phyloP scores from a whole-genome alignment of 2,888 invertebrate species.

The Elegia similella region DNA sequence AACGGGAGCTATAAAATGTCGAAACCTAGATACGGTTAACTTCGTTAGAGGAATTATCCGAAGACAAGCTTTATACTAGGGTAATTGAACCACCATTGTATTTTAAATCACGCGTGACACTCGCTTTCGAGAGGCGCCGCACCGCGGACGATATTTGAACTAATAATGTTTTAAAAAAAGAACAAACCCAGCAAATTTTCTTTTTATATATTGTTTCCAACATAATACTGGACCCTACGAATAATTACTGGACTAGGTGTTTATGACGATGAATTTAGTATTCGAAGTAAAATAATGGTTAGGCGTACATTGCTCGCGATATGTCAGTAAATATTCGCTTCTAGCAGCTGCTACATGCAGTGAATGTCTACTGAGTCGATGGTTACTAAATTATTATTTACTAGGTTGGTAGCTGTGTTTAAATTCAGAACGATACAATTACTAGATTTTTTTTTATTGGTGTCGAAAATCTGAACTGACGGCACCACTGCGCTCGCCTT shows the following conservation, averaged over 20 bases:
- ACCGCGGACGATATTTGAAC: conserved; percentile 14
- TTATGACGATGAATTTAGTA: too few species aligned
- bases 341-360: not conserved
- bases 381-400: not conserved
- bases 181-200: not conserved
- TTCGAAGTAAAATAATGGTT: not conserved
- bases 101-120: conserved; percentile 32
- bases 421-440: not conserved
- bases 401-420: not conserved
- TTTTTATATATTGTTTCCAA: too few species aligned
- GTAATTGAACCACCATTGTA: conserved; percentile 55
- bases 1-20: conserved; percentile 68
- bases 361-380: not conserved
- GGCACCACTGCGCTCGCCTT: conserved; percentile 20
- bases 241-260: too few species aligned
- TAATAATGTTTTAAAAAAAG: not conserved
- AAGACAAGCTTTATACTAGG: conserved; percentile 75
- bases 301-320: not conserved
- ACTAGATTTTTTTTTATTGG: not conserved
- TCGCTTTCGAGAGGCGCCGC: conserved; percentile 15
- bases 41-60: conserved; percentile 60
- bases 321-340: not conserved
- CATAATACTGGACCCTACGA: too few species aligned
- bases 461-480: conserved; percentile 8
- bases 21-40: conserved; percentile 62